These are phyloP conservation scores for Holacanthus passer DNA, from an alignment of 2,113 vertebrate genomes.

Conservation along the genomic window DNA sequence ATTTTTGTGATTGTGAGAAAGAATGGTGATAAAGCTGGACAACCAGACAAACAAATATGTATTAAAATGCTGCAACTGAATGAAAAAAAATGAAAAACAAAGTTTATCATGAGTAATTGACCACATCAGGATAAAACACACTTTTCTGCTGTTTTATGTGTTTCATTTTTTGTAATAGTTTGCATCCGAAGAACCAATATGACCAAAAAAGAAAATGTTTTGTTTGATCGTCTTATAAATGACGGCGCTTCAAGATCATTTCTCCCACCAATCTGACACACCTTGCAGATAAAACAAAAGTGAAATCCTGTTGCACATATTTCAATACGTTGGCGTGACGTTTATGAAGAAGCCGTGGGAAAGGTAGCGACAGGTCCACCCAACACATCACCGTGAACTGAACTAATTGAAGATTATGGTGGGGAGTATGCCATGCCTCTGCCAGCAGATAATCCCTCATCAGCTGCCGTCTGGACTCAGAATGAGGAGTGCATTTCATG, in stretches of 20 bases:
- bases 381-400: conserved; percentile 85
- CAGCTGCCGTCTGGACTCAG: conserved; percentile 86
- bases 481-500: conserved; percentile 90
- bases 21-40: neutral
- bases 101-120: no score
- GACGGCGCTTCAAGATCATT: neutral
- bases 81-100: no score
- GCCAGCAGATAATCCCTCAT: conserved; percentile 91
- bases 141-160: no score
- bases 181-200: neutral
- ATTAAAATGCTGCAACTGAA: neutral
- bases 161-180: neutral
- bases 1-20: no score
- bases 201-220: neutral
- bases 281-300: no score
- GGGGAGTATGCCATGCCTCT: conserved; percentile 84
- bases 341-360: conserved; percentile 88
- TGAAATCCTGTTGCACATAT: no score
- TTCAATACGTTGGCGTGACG: conserved; percentile 1
- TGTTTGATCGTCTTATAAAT: neutral
- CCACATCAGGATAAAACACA: no score
- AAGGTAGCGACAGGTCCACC: conserved; percentile 83
- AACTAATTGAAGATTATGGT: conserved; percentile 91
- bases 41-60: neutral
- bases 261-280: neutral